phyloP scores from a whole-genome alignment of 2,888 invertebrate species.

The Agonopterix alstromeriana region DNA sequence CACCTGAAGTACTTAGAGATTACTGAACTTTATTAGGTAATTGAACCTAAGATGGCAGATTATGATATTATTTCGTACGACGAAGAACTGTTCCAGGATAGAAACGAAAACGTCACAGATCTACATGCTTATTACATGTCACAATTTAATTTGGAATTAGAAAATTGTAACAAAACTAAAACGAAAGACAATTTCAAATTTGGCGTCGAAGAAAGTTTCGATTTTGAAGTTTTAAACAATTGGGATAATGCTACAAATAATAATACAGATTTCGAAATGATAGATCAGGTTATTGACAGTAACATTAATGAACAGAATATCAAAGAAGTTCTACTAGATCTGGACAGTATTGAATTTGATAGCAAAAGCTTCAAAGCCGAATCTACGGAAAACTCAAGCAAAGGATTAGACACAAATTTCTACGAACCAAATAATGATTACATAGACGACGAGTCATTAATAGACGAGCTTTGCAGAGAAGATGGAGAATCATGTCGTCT shows the following conservation, averaged over 20 bases:
- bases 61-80: conserved; percentile 60
- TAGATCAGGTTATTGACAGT: conserved; percentile 55
- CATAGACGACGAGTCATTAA: conserved; percentile 65
- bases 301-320: conserved; percentile 64
- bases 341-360: conserved; percentile 63
- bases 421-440: conserved; percentile 54
- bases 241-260: conserved; percentile 33
- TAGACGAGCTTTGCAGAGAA: conserved; percentile 67
- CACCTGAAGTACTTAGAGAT: conserved; percentile 19
- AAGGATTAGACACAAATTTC: conserved; percentile 24
- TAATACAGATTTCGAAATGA: conserved; percentile 50
- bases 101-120: conserved; percentile 54
- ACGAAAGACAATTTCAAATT: conserved; percentile 54
- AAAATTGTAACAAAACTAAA: conserved; percentile 50
- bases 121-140: conserved; percentile 71
- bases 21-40: conserved; percentile 25
- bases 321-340: conserved; percentile 62
- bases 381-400: conserved; percentile 25
- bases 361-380: conserved; percentile 43
- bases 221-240: conserved; percentile 55
- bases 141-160: conserved; percentile 68
- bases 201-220: conserved; percentile 61
- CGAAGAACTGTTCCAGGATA: conserved; percentile 55
- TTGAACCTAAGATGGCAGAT: conserved; percentile 66
- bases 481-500: conserved; percentile 53